Evolutionary conservation across 2,888 invertebrate genomes (phyloP).

Genomic region (Acleris literana): DNA sequence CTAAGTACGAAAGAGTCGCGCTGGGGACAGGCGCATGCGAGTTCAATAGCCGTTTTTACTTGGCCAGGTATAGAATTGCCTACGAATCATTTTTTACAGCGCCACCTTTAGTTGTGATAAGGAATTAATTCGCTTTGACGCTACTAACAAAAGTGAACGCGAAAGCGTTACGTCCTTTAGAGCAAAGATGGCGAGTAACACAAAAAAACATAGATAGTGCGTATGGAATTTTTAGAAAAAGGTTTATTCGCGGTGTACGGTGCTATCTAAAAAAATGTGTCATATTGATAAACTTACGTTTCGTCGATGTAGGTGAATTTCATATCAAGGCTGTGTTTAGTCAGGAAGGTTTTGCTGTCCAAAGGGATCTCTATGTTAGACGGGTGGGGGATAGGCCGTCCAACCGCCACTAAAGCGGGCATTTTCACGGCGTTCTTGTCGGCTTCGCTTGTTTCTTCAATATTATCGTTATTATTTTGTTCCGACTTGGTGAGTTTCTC

Average conservation of each 20-base stretch:
- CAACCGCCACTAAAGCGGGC: constrained; percentile 88
- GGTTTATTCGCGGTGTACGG: too few species aligned
- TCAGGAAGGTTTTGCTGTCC: constrained; percentile 94
- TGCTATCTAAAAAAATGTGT: too few species aligned
- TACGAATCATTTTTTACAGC: constrained; percentile 50
- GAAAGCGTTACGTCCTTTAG: neutral
- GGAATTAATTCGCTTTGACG: constrained; percentile 28
- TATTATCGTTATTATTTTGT: constrained; percentile 42
- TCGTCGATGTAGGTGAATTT: constrained; percentile 97
- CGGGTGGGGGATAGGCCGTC: constrained; percentile 93
- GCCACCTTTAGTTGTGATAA: constrained; percentile 62
- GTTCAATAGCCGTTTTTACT: constrained; percentile 50
- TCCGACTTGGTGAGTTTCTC: constrained; percentile 48
- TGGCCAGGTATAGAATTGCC: constrained; percentile 58
- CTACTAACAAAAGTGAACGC: neutral
- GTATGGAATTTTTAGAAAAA: too few species aligned
- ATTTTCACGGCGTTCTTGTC: constrained; percentile 55
- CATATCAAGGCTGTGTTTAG: constrained; percentile 96
- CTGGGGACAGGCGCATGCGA: constrained; percentile 45
- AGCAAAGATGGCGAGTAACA: constrained; percentile 20
- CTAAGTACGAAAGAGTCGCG: constrained; percentile 45
- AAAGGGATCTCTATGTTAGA: constrained; percentile 96
- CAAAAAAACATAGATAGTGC: neutral
- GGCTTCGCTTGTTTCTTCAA: constrained; percentile 53
- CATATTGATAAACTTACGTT: constrained; percentile 85